Conservation (phyloP, 2,113 vertebrate species). For the Symphodus melops region DNA sequence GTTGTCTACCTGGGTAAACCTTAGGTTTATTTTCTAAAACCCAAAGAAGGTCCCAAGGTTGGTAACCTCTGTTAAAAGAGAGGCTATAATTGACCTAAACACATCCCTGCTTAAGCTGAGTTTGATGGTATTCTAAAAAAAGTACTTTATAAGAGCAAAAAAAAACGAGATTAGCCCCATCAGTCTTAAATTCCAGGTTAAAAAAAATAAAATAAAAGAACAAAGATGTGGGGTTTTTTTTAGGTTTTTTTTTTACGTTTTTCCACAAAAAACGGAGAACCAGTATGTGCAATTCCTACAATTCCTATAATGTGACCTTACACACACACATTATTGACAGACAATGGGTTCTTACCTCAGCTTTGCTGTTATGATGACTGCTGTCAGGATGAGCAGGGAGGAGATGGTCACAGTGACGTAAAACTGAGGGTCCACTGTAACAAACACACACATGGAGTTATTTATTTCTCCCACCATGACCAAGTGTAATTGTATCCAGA, state of each 20-base stretch:
- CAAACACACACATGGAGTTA: constrained; percentile 59
- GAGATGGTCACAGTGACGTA: constrained; percentile 88
- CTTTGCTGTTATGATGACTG: constrained; percentile 84
- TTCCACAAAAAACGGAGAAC: too few species aligned
- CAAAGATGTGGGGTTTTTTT: background rate
- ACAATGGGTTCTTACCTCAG: constrained; percentile 81
- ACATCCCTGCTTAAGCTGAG: constrained; percentile 13
- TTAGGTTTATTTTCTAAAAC: constrained; percentile 19
- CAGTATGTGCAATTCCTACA: constrained; percentile 1
- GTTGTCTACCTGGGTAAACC: constrained; percentile 7
- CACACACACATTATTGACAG: constrained; percentile 4
- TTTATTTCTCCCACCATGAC: constrained; percentile 34
- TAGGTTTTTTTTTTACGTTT: too few species aligned
- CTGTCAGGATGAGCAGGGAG: constrained; percentile 83
- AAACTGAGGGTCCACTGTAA: constrained; percentile 88
- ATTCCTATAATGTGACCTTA: background rate
- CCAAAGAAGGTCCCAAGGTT: background rate
- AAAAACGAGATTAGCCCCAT: background rate
- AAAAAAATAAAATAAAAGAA: background rate
- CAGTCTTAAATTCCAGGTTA: background rate
- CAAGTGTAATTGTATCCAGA: constrained; percentile 47
- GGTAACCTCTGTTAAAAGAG: background rate
- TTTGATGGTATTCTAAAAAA: background rate
- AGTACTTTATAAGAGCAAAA: too few species aligned
- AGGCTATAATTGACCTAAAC: constrained; percentile 16